Evolutionary conservation across 2,113 vertebrate genomes (phyloP), one percentile per base, ranked within the genome.

Genomic region (Sturnira hondurensis): DNA sequence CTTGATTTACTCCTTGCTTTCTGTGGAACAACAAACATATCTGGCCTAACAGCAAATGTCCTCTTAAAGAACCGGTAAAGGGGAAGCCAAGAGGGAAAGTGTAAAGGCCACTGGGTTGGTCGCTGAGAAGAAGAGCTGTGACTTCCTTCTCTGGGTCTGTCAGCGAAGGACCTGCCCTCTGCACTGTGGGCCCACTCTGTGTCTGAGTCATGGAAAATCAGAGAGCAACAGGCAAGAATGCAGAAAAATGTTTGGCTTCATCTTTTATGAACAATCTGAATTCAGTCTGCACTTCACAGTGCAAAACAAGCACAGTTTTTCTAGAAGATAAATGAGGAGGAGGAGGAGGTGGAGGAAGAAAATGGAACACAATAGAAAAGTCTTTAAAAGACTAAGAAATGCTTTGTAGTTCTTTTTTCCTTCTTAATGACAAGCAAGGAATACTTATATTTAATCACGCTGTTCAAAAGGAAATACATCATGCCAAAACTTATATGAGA

Each of bases 181-280:
- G 88, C 95, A 94, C 96, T 73, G 82, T 87, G 97, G 97, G 98
- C 96, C 96, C 95, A 93, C 93, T 98, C 98, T 97, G 95, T 74
- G 54, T 94, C 97, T 98, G 97, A 98, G 96, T 98, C 97, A 97
- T 97, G 98, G 97, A 98, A 98, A 98, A 98, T 96, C 97, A 97
- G 91, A 97, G 89, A 97, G 96, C 95, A 97, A 95, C 2, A 47
- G 96, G 97, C 97, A 98, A 89, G 97, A 98, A 98, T 95, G 97
- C 87, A 97, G 97, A 97, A 97, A 97, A 96, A 90, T 65, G 97
- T 97, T 97, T 97, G 96, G 88, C 96, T 85, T 97, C 95, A 95
- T 97, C 85, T 97, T 97, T 97, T 85, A 93, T 82, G 97, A 97
- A 97, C 95, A 94, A 95, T 54, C 96, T 96, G 93, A 97, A 97